Evolutionary conservation across 2,113 vertebrate species (phyloP), one percentile per base, ranked within the genome.

Genomic region (Odocoileus hemionus): DNA sequence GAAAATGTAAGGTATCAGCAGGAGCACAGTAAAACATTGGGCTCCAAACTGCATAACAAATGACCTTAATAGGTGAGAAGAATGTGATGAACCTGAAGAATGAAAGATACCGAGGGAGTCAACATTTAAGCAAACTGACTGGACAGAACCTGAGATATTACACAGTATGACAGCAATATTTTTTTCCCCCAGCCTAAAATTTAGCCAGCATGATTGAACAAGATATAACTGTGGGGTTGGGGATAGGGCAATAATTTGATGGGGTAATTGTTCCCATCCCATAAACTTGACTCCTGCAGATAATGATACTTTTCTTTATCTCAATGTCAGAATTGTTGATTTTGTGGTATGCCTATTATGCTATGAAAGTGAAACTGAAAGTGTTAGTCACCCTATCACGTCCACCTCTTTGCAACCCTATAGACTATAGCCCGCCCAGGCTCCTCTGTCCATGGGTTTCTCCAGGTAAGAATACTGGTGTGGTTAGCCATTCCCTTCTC

Each of bases 181-280:
- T 47, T 45, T 83, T 89, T 30, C 13, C 47, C 12, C 47, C 6
- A 54, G 57, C 39, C 45, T 45, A 70, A 95, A 96, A 79, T 83
- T 74, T 70, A 86, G 47, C 76, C 47, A 67, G 28, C 61, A 67
- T 85, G 89, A n/a, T 94, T 43, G 9, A 94, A 39, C 15, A 94
- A 67, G 30, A 19, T 50, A 6, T 67, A 7, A 1, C 36, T 17
- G 16, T 47, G 7, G 25, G n/a, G 28, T 4, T 13, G 30, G 17
- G 11, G 1, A 79, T 64, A 82, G 21, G 16, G 3, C 15, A 26
- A 70, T 85, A 14, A 61, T 76, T 60, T 92, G 17, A 91, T 28
- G 43, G 2, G 15, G 7, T 36, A 67, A 55, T 89, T 76, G 10
- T 61, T 4, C 3, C 39, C 86, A n/a, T 9, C n/a, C 57, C 39